Percentiles rank a stretch among this genome's conserved stretches.
phyloP scores from a whole-genome alignment of 2,113 vertebrate genomes.

The Rhinolophus ferrumequinum region DNA sequence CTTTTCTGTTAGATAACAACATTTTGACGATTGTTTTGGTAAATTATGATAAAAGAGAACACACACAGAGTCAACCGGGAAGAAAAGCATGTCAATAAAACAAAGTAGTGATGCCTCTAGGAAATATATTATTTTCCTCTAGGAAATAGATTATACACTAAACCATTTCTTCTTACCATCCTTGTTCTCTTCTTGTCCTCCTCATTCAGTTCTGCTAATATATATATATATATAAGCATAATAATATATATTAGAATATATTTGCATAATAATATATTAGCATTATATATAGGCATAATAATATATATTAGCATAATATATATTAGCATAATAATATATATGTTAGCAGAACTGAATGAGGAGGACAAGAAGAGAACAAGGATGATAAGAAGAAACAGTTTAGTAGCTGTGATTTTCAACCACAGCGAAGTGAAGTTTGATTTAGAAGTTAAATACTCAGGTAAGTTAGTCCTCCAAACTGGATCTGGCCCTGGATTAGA shows the following conservation, averaged over 20 bases:
- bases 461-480: neutral
- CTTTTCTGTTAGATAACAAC: neutral
- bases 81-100: neutral
- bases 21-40: constrained; percentile 37
- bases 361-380: neutral
- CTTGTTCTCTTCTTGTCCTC: neutral
- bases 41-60: constrained; percentile 4
- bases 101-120: neutral
- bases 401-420: neutral
- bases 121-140: neutral
- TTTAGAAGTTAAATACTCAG: neutral
- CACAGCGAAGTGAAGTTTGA: neutral
- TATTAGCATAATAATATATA: no score
- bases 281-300: no score
- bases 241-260: no score
- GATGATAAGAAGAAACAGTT: neutral
- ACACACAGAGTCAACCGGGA: neutral
- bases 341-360: constrained; percentile 15
- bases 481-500: neutral
- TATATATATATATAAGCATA: no score
- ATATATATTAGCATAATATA: no score
- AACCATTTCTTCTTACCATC: neutral
- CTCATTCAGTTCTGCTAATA: constrained; percentile 10
- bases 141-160: neutral
- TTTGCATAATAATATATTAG: no score